Evolutionary conservation across 2,888 invertebrate species (phyloP).

Genomic region (Anoplius nigerrimus): DNA sequence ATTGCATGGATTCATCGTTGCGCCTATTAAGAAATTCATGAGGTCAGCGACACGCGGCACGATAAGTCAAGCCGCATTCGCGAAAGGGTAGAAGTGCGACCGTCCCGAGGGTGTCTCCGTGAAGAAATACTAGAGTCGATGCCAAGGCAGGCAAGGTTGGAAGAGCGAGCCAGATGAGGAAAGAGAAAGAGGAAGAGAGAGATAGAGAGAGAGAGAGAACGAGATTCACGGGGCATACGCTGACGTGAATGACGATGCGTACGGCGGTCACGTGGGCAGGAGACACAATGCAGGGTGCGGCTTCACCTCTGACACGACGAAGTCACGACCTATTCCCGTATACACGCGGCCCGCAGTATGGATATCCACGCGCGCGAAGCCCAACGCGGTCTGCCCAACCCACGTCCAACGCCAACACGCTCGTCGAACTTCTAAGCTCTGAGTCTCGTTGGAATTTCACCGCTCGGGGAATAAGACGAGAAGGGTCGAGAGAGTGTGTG

Average conservation of each 20-base stretch:
- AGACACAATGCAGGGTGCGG: conserved; percentile 73
- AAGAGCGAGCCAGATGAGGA: no score
- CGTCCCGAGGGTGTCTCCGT: neutral
- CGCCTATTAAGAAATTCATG: conserved; percentile 57
- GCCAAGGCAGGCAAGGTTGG: no score
- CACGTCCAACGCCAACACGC: conserved; percentile 67
- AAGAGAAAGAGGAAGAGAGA: neutral
- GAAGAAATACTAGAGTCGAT: neutral
- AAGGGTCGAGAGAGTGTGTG: conserved; percentile 22
- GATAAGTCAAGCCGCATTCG: neutral
- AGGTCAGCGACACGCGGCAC: conserved; percentile 22
- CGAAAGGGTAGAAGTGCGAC: neutral
- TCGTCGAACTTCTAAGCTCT: conserved; percentile 48
- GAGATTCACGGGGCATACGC: conserved; percentile 51
- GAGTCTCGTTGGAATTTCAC: conserved; percentile 61
- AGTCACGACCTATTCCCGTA: conserved; percentile 67
- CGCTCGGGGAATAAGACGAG: conserved; percentile 57
- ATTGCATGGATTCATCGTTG: conserved; percentile 53
- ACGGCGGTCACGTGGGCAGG: conserved; percentile 71
- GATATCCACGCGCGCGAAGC: conserved; percentile 48
- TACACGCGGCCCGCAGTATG: conserved; percentile 44
- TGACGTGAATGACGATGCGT: conserved; percentile 69
- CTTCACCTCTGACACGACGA: conserved; percentile 71
- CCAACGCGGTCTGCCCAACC: conserved; percentile 57
- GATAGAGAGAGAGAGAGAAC: neutral